A percentile compares a stretch with the other conserved stretches of the same genome.
These are phyloP conservation scores for Meles meles DNA, from an alignment of 2,113 vertebrate species.

Conservation along the genomic window DNA sequence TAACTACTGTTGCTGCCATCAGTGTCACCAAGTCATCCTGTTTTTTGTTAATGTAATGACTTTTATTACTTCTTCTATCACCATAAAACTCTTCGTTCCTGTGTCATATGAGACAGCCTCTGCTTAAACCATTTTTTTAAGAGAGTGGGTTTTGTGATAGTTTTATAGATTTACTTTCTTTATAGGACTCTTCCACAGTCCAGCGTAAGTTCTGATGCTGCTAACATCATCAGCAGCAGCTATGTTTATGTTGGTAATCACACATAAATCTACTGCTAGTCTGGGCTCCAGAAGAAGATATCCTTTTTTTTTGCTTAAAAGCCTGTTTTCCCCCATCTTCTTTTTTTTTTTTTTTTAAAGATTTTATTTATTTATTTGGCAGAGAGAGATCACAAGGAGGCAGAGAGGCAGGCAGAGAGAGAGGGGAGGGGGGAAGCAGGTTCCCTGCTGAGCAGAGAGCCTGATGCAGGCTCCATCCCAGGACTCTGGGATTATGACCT, in stretches of 20 bases:
- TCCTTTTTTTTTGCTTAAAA: neutral
- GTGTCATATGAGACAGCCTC: neutral
- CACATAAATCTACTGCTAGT: neutral
- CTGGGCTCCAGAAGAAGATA: neutral
- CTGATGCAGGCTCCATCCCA: no score
- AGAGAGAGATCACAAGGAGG: no score
- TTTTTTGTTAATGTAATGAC: constrained; percentile 6
- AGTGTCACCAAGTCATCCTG: neutral
- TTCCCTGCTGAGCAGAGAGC: no score
- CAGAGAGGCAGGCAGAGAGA: no score
- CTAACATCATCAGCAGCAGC: neutral
- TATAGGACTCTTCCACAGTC: neutral
- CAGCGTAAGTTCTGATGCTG: neutral
- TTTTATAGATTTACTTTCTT: neutral
- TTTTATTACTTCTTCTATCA: neutral
- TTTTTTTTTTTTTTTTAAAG: neutral
- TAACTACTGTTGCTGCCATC: neutral
- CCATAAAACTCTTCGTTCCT: neutral
- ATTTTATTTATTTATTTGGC: no score
- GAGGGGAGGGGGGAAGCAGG: no score
- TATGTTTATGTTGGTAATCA: neutral
- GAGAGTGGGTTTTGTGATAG: neutral
- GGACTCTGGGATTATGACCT: no score
- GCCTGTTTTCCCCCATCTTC: neutral
- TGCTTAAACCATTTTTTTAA: neutral